phyloP scores from a whole-genome alignment of 2,113 vertebrate genomes.

The Vanacampus margaritifer region DNA sequence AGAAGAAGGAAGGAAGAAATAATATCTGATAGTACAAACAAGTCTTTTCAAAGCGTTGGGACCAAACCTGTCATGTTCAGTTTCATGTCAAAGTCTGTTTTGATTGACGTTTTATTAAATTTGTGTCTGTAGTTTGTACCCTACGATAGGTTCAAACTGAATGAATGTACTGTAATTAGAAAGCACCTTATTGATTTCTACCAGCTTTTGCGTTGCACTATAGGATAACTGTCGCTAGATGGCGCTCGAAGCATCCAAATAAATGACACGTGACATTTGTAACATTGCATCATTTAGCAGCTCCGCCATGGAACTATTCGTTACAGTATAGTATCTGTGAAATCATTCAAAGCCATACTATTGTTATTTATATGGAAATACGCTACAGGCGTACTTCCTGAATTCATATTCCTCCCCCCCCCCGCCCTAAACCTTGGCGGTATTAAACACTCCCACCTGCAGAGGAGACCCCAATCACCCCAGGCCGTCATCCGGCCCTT shows the following conservation, averaged over 20 bases:
- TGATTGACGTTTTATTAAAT: too few species aligned
- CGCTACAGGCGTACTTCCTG: neutral
- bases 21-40: too few species aligned
- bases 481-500: slow-evolving; percentile 18
- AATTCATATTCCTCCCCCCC: neutral
- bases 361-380: neutral
- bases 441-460: slow-evolving; percentile 25
- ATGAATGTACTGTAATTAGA: neutral
- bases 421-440: slow-evolving; percentile 9
- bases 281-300: neutral
- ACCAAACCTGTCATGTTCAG: too few species aligned
- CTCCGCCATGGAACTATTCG: neutral
- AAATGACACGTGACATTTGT: neutral
- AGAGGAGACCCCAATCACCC: slow-evolving; percentile 38
- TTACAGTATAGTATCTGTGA: neutral
- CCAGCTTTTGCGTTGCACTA: slow-evolving; percentile 6
- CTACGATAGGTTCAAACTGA: too few species aligned
- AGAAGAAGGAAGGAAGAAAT: too few species aligned
- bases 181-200: neutral
- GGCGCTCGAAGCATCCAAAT: slow-evolving; percentile 25
- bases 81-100: too few species aligned
- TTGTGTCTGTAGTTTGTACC: neutral
- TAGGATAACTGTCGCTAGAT: slow-evolving; percentile 38
- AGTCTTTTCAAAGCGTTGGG: too few species aligned
- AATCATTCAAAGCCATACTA: neutral